Percentiles rank a stretch among this genome's conserved stretches.
Evolutionary conservation across 2,888 invertebrate genomes (phyloP).

Genomic region (Ornithoptera priamus): DNA sequence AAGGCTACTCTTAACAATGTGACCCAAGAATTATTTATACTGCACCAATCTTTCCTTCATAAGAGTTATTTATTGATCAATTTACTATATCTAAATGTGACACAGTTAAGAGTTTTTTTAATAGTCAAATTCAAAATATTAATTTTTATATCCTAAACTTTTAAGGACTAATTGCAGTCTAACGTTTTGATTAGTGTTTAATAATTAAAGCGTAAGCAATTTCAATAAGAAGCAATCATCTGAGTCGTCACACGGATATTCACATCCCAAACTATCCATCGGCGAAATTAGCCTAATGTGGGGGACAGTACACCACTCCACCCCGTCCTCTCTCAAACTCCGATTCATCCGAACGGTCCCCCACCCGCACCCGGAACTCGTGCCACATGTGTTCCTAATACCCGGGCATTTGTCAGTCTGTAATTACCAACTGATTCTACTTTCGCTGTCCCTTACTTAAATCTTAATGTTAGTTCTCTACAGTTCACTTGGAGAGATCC

Average conservation of each 20-base stretch:
- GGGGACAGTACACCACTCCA: slow-evolving; percentile 12
- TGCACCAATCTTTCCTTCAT: too few species aligned
- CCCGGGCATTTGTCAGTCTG: slow-evolving; percentile 77
- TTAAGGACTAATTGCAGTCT: too few species aligned
- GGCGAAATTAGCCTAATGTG: slow-evolving; percentile 39
- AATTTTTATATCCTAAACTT: too few species aligned
- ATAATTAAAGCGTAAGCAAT: too few species aligned
- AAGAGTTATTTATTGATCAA: too few species aligned
- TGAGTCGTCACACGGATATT: background rate
- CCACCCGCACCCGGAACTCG: slow-evolving; percentile 45
- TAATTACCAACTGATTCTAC: slow-evolving; percentile 77
- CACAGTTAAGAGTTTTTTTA: too few species aligned
- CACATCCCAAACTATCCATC: slow-evolving; percentile 34
- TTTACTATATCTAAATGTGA: too few species aligned
- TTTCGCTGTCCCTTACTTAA: slow-evolving; percentile 73
- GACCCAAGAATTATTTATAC: too few species aligned
- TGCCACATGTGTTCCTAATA: slow-evolving; percentile 77
- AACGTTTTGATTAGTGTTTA: too few species aligned
- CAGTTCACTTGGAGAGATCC: slow-evolving; percentile 36
- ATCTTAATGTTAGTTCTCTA: slow-evolving; percentile 72
- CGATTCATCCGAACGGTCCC: slow-evolving; percentile 31
- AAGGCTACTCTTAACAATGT: too few species aligned
- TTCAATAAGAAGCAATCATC: background rate
- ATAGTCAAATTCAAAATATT: too few species aligned
- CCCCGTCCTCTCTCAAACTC: slow-evolving; percentile 1